Evolutionary conservation across 2,888 invertebrate genomes (phyloP), one percentile per base, ranked within the genome.

Genomic region (Dryobotodes eremita): DNA sequence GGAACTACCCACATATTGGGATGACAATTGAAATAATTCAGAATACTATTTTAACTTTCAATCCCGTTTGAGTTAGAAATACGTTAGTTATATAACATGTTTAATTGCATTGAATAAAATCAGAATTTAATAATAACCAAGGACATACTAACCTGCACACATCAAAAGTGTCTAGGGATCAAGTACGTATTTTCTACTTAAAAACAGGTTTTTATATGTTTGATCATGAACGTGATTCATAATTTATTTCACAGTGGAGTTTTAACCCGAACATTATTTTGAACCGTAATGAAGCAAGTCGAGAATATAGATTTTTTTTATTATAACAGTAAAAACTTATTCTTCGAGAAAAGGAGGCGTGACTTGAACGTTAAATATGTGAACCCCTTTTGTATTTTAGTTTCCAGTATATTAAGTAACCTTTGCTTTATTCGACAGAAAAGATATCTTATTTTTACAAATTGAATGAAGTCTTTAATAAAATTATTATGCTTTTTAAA

Each of bases 251-350:
- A 48, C 53, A 66, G 50, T 13, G 31, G 15, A 66, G 46, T 50
- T 84, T 61, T 31, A 57, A 17, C 42, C 23, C 61, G n/a, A 68
- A 61, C 31, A 83, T 66, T 55, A 78, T 78, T 83, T n/a, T 68
- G 57, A 46, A 78, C 53, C 68, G 26, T 78, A 84, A 78, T 64
- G 66, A 78, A 78, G n/a, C 79, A 57, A 78, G 84, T 79, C 46
- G 50, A 79, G 79, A 84, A 70, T 84, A 79, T 84, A 57, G 84
- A 79, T 79, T 84, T 80, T 69, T 57, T 80, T 71, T 85, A 57
- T 42, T 85, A 68, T 70, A 83, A 65, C 55, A n/a, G 61, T 65
- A 75, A 75, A 69, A 84, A 75, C 70, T 75, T 84, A 68, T 71
- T 59, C 71, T 10, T 46, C 68, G 15, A 71, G 75, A 66, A 61